phyloP scores from a whole-genome alignment of 2,888 invertebrate genomes.

The Steinernema carpocapsae region DNA sequence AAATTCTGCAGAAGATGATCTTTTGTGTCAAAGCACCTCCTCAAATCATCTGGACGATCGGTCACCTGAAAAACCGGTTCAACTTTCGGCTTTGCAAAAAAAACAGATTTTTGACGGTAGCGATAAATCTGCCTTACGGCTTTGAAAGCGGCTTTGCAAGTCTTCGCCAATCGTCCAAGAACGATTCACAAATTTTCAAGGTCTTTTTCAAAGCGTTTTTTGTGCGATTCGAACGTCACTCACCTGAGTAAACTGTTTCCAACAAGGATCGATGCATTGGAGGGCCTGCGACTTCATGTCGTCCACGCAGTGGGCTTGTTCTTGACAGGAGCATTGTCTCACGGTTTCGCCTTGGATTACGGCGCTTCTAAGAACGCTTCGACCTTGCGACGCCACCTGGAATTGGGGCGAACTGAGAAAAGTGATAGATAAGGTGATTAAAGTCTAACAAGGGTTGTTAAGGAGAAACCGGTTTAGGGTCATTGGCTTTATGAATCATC shows the following conservation, averaged over 20 bases:
- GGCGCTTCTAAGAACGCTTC: not conserved
- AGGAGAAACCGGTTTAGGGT: not conserved
- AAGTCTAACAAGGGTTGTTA: too few relatives aligned
- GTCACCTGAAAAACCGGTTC: conserved; percentile 50
- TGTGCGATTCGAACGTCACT: conserved; percentile 5
- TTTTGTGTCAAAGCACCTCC: conserved; percentile 57
- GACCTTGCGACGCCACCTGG: conserved; percentile 5
- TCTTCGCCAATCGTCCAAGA: not conserved
- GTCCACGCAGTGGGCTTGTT: conserved; percentile 56
- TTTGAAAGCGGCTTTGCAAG: too few relatives aligned
- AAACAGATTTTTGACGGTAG: conserved; percentile 10
- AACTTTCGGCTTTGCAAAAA: not conserved
- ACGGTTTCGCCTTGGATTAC: conserved; percentile 40
- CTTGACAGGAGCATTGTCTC: conserved; percentile 58
- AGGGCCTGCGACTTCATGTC: conserved; percentile 63
- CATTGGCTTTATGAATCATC: too few relatives aligned
- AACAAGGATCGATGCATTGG: conserved; percentile 58
- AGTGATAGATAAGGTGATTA: not conserved
- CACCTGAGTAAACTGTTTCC: conserved; percentile 54
- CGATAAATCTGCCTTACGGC: not conserved
- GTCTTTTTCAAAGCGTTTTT: conserved; percentile 23
- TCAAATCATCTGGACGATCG: conserved; percentile 51
- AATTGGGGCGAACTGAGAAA: not conserved
- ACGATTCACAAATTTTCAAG: not conserved
- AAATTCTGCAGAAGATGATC: conserved; percentile 58